phyloP scores from a whole-genome alignment of 2,888 invertebrate genomes.

The Amiota minor region DNA sequence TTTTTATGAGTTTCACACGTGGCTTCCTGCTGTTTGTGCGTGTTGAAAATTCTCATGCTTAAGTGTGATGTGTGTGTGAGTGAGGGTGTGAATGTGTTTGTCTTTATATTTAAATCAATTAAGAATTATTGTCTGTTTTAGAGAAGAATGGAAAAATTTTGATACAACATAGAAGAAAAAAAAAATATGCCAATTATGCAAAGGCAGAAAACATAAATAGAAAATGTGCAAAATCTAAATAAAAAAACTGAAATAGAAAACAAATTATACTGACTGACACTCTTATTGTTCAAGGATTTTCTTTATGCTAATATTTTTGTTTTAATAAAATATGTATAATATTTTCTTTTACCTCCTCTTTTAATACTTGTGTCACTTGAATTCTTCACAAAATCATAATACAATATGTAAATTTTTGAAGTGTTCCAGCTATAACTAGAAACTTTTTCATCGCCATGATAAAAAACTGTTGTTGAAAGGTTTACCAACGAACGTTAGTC shows the following conservation, averaged over 20 bases:
- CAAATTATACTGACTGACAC: not conserved
- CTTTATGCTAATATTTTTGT: not conserved
- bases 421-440: not conserved
- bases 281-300: not conserved
- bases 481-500: not conserved
- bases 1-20: no score
- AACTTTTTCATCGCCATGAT: not conserved
- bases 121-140: no score
- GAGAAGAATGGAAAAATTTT: not conserved
- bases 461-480: no score
- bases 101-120: no score
- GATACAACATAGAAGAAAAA: not conserved
- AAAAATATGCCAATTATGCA: not conserved
- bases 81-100: no score
- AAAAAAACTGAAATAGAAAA: not conserved
- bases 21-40: no score
- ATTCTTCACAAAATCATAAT: conserved; percentile 18
- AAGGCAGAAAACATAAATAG: not conserved
- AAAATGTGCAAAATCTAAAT: not conserved
- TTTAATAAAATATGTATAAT: not conserved
- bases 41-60: no score
- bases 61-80: no score
- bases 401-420: conserved; percentile 15
- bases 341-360: not conserved
- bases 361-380: not conserved